Conservation (phyloP, 2,888 invertebrate species). For the Limenitis camilla region DNA sequence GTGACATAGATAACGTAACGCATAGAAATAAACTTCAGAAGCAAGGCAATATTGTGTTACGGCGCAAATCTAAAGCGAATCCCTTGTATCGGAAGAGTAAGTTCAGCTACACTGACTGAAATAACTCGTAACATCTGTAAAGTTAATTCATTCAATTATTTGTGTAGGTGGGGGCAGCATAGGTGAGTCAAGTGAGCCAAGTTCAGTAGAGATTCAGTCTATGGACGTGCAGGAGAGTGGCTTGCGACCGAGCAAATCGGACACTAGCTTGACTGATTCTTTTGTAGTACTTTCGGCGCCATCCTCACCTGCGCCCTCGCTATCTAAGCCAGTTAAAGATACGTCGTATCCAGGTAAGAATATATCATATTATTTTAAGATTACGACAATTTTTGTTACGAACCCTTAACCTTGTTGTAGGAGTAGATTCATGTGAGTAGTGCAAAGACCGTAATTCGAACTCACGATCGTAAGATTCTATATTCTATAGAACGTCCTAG, state of each 20-base stretch:
- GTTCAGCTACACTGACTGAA: slow-evolving; percentile 31
- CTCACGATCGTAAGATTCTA: too few relatives aligned
- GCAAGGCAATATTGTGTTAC: slow-evolving; percentile 72
- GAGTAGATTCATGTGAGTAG: too few relatives aligned
- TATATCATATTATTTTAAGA: neutral
- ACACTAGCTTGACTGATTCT: slow-evolving; percentile 92
- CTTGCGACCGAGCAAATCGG: slow-evolving; percentile 89
- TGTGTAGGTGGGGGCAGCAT: slow-evolving; percentile 73
- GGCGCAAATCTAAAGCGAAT: slow-evolving; percentile 79
- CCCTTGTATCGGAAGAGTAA: slow-evolving; percentile 80
- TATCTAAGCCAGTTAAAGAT: slow-evolving; percentile 20
- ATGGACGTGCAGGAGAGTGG: slow-evolving; percentile 52
- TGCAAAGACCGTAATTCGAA: too few relatives aligned
- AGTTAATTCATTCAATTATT: neutral
- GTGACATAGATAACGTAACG: slow-evolving; percentile 34
- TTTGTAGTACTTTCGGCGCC: slow-evolving; percentile 86
- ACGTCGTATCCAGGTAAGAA: slow-evolving; percentile 17
- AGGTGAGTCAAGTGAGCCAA: slow-evolving; percentile 59
- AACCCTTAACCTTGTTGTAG: too few relatives aligned
- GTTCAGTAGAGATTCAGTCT: slow-evolving; percentile 39
- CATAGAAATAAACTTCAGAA: slow-evolving; percentile 52
- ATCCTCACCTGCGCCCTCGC: slow-evolving; percentile 33
- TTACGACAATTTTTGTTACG: too few relatives aligned
- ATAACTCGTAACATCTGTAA: neutral
- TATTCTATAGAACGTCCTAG: too few relatives aligned